Base-by-base conservation (phyloP, 2,113 vertebrate species). In the Nothoprocta pentlandii region DNA sequence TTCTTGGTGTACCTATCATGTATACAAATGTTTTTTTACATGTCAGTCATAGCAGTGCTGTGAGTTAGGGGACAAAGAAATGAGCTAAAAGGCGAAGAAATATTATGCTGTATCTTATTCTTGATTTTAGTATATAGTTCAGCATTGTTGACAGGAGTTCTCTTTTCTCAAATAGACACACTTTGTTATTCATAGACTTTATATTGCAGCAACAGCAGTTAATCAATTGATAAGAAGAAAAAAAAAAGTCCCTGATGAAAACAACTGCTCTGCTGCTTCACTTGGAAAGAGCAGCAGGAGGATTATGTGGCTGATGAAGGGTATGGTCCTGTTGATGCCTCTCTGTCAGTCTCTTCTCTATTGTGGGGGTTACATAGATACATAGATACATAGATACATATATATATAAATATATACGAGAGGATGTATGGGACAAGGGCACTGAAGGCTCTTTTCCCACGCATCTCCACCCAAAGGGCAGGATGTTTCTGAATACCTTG, bases 51-150 rank as follows among this genome's bases (percentile, higher is more conserved):
- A 80, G 34, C 76, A 88, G 16, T 1, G 0, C 71, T 61, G 30
- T 46, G 66, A 94, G 68, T 74, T 92, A 68, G 56, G 77, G 53
- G 42, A 61, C 34, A 74, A 92, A 80, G 68, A 90, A 93, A 75
- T 21, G 73, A 94, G 68, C 74, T 92, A 68, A 51, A 80, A 47
- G 46, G 56, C 22, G 74, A 92, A 80, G 68, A 90, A 93, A 75
- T 21, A 83, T n/a, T 25, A 78, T 64, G 61, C 59, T 34, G 21
- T 95, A 88, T 75, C 64, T 86, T 70, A 77, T 28, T 56, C 71
- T 75, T 3, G 1, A 56, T 78, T 88, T 78, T 58, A 83, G 47
- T 71, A 51, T 61, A 58, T 39, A 64, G 56, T 83, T 91, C 79
- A 89, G 54, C 36, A 53, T 58, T 83, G 80, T 80, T 88, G 80